These are phyloP conservation scores for Sericinus montela DNA, from an alignment of 2,888 invertebrate genomes.

Conservation along the genomic window DNA sequence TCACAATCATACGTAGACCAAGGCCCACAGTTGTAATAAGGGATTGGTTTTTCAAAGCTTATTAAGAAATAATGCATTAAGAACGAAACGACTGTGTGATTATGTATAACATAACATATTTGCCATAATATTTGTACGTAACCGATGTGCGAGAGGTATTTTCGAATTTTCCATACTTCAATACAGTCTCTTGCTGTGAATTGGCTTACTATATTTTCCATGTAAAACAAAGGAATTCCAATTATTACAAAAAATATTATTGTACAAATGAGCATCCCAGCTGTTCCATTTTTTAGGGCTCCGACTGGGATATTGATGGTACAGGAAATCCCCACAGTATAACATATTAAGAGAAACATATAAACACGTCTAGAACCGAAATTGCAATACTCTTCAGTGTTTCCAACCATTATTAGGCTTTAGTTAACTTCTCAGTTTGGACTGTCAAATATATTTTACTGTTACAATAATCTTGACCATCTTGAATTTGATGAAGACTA, in stretches of 20 bases:
- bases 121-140: constrained; percentile 52
- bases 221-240: constrained; percentile 59
- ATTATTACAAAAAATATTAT: constrained; percentile 36
- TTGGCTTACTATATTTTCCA: constrained; percentile 60
- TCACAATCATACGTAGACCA: constrained; percentile 48
- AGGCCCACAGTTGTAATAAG: constrained; percentile 50
- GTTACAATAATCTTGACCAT: background rate
- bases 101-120: constrained; percentile 36
- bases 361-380: constrained; percentile 4
- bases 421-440: too few relatives aligned
- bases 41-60: constrained; percentile 57
- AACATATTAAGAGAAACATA: constrained; percentile 36
- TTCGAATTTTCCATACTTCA: constrained; percentile 52
- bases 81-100: constrained; percentile 46
- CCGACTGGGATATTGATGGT: constrained; percentile 36
- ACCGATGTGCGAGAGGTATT: constrained; percentile 54
- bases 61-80: constrained; percentile 59
- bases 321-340: constrained; percentile 38
- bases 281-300: constrained; percentile 40
- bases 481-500: background rate
- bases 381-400: background rate
- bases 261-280: constrained; percentile 39
- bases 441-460: background rate
- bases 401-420: constrained; percentile 1
- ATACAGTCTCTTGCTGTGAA: constrained; percentile 60